Evolutionary conservation across 1,140 invertebrate genomes (phyloP).

Genomic region (Eumaeus atala): DNA sequence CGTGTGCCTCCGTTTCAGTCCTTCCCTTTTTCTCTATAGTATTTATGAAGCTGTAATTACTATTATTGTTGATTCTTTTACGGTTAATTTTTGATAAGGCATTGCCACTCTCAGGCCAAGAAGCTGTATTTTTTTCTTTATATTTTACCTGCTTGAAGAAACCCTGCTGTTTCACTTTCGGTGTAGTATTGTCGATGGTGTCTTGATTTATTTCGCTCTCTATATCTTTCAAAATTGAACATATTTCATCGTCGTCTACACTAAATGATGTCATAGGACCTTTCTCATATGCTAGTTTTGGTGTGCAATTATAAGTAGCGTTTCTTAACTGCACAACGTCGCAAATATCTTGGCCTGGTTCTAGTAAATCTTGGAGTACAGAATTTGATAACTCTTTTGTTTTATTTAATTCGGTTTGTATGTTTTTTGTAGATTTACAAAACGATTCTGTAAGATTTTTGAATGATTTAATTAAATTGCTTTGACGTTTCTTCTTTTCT

Average conservation of each 20-base stretch:
- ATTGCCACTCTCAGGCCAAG: not conserved
- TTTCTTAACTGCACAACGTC: not conserved
- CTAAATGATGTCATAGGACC: constrained; percentile 25
- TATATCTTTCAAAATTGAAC: constrained; percentile 45
- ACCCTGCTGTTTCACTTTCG: constrained; percentile 12
- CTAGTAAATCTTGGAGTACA: constrained; percentile 24
- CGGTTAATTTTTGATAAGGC: not conserved
- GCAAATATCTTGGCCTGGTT: constrained; percentile 10
- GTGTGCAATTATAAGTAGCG: not conserved
- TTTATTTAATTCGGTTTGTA: constrained; percentile 30
- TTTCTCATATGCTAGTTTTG: constrained; percentile 16
- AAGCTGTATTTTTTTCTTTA: constrained; percentile 8
- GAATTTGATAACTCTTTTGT: constrained; percentile 29
- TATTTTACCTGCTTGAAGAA: constrained; percentile 13
- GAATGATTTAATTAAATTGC: constrained; percentile 38
- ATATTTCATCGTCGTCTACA: constrained; percentile 38
- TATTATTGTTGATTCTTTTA: constrained; percentile 20
- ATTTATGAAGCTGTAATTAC: constrained; percentile 47
- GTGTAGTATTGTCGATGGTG: constrained; percentile 2
- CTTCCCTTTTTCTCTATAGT: constrained; percentile 35
- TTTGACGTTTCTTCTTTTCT: constrained; percentile 53
- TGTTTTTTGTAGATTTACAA: constrained; percentile 30
- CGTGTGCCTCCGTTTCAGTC: constrained; percentile 3
- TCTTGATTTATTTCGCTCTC: constrained; percentile 45
- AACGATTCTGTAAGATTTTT: constrained; percentile 41